Conservation (phyloP, 2,113 vertebrate genomes). For the Columbina picui region DNA sequence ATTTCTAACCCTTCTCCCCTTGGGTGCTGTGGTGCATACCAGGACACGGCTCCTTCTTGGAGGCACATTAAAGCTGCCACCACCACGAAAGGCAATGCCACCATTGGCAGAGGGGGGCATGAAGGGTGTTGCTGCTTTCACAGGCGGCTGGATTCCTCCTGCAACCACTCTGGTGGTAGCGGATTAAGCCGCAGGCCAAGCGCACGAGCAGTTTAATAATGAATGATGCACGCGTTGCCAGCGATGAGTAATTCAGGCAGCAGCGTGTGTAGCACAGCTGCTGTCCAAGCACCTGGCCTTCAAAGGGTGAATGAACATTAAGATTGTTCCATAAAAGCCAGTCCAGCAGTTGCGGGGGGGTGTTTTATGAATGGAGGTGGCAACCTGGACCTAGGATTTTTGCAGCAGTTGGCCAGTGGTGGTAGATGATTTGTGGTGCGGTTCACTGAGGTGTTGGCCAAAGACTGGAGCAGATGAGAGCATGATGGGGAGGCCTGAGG, state of each 20-base stretch:
- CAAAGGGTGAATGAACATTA: conserved; percentile 49
- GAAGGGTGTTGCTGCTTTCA: background rate
- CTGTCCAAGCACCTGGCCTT: conserved; percentile 51
- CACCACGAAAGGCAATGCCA: background rate
- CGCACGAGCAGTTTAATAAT: background rate
- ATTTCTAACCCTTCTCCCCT: background rate
- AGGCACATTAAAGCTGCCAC: background rate
- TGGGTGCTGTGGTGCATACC: background rate
- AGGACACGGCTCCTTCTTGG: background rate
- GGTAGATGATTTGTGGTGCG: background rate
- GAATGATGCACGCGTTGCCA: background rate
- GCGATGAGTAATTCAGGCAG: background rate
- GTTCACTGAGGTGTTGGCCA: background rate
- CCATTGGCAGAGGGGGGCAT: background rate
- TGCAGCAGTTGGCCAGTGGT: background rate
- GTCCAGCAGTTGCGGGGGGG: background rate
- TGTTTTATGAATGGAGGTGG: conserved; percentile 44
- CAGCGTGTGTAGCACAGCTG: conserved; percentile 19
- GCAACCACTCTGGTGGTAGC: background rate
- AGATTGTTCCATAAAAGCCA: background rate
- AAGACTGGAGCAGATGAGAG: background rate
- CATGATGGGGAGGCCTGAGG: background rate
- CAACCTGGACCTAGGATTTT: background rate
- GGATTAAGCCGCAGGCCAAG: background rate
- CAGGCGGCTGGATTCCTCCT: background rate